These are phyloP conservation scores for Heterodera schachtii DNA, from an alignment of 1,140 invertebrate species.

Conservation along the genomic window DNA sequence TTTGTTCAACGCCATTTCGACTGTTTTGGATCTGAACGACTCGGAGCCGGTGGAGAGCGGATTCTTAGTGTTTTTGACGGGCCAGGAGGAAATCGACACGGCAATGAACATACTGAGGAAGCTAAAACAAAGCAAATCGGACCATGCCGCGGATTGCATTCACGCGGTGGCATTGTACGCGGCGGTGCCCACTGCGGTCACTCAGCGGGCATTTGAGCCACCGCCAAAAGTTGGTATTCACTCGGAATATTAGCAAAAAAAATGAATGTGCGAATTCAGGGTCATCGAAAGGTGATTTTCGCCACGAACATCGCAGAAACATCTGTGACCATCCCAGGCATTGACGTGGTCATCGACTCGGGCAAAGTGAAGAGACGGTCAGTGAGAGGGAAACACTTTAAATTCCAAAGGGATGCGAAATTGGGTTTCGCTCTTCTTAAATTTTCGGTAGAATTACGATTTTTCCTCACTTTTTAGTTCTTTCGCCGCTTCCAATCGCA, in stretches of 20 bases:
- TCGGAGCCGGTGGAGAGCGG: constrained; percentile 73
- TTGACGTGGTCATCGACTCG: constrained; percentile 89
- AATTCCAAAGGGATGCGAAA: too few relatives aligned
- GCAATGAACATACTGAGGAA: constrained; percentile 69
- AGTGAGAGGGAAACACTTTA: neutral
- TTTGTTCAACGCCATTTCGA: constrained; percentile 36
- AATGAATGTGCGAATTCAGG: constrained; percentile 56
- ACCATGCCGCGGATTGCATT: constrained; percentile 63
- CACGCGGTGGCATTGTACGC: constrained; percentile 82
- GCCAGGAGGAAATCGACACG: constrained; percentile 96
- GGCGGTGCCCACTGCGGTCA: constrained; percentile 69
- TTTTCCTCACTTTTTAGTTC: constrained; percentile 43
- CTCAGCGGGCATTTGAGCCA: constrained; percentile 28
- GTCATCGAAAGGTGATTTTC: constrained; percentile 83
- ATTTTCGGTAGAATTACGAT: too few relatives aligned
- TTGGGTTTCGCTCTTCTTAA: too few relatives aligned
- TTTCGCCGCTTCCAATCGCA: constrained; percentile 47
- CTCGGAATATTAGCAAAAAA: neutral
- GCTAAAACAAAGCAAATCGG: constrained; percentile 14
- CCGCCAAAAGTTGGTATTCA: constrained; percentile 9
- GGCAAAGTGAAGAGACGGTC: constrained; percentile 83
- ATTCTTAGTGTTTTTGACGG: constrained; percentile 94
- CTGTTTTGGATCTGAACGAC: constrained; percentile 79
- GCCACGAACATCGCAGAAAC: constrained; percentile 98
- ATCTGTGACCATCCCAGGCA: constrained; percentile 89